Percentiles rank a stretch among this genome's conserved stretches.
Evolutionary conservation across 2,113 vertebrate species (phyloP).

Genomic region (Eleginops maclovinus): DNA sequence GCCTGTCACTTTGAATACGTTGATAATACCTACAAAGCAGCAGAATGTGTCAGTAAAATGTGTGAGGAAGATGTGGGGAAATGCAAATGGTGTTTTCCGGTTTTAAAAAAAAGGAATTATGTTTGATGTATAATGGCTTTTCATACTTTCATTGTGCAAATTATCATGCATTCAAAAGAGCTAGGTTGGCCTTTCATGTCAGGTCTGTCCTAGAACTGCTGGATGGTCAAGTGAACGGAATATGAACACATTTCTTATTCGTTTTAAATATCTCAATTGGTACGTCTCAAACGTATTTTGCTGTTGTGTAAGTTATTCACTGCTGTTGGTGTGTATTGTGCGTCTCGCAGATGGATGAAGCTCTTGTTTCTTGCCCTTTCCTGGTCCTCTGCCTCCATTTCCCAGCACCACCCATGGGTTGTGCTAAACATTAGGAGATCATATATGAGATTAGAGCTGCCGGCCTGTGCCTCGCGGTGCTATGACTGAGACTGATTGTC

Average conservation of each 20-base stretch:
- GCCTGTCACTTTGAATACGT: not conserved
- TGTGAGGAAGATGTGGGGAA: not conserved
- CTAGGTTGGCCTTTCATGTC: not conserved
- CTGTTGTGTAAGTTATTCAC: not conserved
- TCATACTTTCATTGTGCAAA: not conserved
- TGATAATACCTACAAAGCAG: not conserved
- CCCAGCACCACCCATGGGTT: slow-evolving; percentile 46
- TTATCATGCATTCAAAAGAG: not conserved
- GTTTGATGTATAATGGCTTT: not conserved
- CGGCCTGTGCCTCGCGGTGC: not conserved
- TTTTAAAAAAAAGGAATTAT: not conserved
- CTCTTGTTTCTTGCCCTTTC: not conserved
- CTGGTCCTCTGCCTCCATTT: slow-evolving; percentile 12
- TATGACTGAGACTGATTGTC: slow-evolving; percentile 40
- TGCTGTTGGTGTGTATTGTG: not conserved
- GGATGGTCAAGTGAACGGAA: not conserved
- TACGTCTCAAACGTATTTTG: not conserved
- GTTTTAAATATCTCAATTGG: not conserved
- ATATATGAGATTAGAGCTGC: slow-evolving; percentile 52
- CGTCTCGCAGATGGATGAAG: slow-evolving; percentile 3
- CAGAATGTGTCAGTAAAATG: not conserved
- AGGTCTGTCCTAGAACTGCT: not conserved
- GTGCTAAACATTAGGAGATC: slow-evolving; percentile 33
- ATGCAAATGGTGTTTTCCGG: not conserved
- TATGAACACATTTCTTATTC: not conserved